Evolutionary conservation across 2,797 vertebrate genomes (phyloP), one percentile per base, ranked within the genome.

Genomic region (Urocyon cinereoargenteus): DNA sequence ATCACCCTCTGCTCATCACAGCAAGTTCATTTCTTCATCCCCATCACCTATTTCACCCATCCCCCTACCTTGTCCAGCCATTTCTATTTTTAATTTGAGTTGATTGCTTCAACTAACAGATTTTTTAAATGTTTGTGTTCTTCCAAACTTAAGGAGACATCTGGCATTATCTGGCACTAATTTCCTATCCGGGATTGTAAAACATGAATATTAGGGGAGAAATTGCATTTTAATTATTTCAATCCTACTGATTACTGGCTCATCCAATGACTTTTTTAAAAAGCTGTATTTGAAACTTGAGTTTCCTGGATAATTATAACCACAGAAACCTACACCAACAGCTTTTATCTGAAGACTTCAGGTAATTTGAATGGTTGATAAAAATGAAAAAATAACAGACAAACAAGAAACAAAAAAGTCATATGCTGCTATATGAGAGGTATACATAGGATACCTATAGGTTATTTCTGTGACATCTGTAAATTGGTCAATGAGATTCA

Each of bases 31-130:
- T 75, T 28, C 26, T 75, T 49, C 15, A 51, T 31, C 45, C 45
- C 45, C 8, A 5, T 75, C 40, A 28, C 40, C 40, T 75, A 16
- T 75, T 51, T 75, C 26, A 31, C 73, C 8, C 73, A 11, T 28
- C 15, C 15, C 14, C 26, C 26, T 2, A 75, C 40, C 7, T 15
- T 26, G 15, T 75, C 45, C 45, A 75, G 40, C 7, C 72, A 49
- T 94, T 70, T 70, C 28, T 15, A 93, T n/a, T 93, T 92, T 96
- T 93, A 91, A 88, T 88, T 88, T 91, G 83, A 19, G 51, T 81
- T 77, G 11, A 92, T 51, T 59, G 24, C 15, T 97, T 90, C 55
- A 78, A 91, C 86, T 40, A 57, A 36, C 4, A 94, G n/a, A 11
- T 78, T 87, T 88, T 72, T 11, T 2, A 18, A 15, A 49, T 73